Conservation (phyloP, 92 coral and sea anemone genomes). For the Epizoanthus stellaris region DNA sequence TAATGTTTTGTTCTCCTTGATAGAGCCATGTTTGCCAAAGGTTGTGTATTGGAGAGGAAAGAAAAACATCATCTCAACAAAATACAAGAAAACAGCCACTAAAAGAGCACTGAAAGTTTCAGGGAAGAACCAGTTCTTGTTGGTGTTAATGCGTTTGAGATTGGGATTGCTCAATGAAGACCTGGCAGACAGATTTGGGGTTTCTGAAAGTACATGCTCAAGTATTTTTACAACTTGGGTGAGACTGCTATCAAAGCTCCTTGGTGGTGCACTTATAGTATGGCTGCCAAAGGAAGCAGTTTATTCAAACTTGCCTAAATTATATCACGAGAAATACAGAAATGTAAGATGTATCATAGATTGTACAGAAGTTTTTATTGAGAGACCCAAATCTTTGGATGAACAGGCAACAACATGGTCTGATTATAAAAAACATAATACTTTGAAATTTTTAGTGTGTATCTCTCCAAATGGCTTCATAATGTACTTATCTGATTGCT, state of each 20-base stretch:
- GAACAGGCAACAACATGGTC: slow-evolving; percentile 51
- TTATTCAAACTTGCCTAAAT: slow-evolving; percentile 35
- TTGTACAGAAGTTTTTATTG: slow-evolving; percentile 58
- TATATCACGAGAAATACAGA: slow-evolving; percentile 46
- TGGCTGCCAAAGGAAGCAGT: slow-evolving; percentile 49
- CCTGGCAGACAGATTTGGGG: slow-evolving; percentile 50
- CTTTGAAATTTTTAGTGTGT: slow-evolving; percentile 45
- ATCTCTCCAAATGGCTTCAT: slow-evolving; percentile 51
- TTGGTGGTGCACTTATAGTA: slow-evolving; percentile 39
- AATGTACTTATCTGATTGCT: slow-evolving; percentile 39
- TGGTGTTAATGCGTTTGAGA: slow-evolving; percentile 53
- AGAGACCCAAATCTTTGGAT: slow-evolving; percentile 46
- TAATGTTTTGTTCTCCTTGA: slow-evolving; percentile 47
- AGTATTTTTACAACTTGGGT: slow-evolving; percentile 53
- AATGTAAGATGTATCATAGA: slow-evolving; percentile 45
- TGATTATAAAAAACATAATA: slow-evolving; percentile 53
- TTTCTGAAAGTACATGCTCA: slow-evolving; percentile 46
- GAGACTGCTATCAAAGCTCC: slow-evolving; percentile 39
- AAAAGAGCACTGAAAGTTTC: slow-evolving; percentile 41
- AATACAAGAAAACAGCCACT: slow-evolving; percentile 45
- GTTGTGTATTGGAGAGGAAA: slow-evolving; percentile 54
- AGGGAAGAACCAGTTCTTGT: slow-evolving; percentile 47
- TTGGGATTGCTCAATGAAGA: slow-evolving; percentile 50
- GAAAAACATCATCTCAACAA: slow-evolving; percentile 46
- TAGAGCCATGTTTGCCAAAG: slow-evolving; percentile 48